Percentiles rank a stretch among this genome's conserved stretches.
Evolutionary conservation across 1,140 invertebrate genomes (phyloP).

Genomic region (Macrocentrus cingulum): DNA sequence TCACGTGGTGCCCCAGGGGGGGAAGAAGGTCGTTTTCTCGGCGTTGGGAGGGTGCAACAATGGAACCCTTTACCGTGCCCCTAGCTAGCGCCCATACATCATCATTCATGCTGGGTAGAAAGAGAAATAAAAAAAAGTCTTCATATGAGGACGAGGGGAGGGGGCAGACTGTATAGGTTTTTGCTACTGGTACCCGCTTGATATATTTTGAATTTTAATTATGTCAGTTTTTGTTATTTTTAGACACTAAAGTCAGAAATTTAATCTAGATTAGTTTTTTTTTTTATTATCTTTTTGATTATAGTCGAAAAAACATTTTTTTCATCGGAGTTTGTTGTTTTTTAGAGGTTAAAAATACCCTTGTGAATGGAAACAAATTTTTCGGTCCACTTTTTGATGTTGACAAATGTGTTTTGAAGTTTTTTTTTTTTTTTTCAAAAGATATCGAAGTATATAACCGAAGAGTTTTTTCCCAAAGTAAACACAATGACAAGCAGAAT

Average conservation of each 20-base stretch:
- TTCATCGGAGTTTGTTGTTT: too few species aligned
- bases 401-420: too few species aligned
- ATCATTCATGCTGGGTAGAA: conserved; percentile 50
- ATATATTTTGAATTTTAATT: conserved; percentile 12
- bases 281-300: too few species aligned
- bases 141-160: conserved; percentile 10
- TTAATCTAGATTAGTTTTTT: neutral
- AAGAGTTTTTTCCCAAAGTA: conserved; percentile 2
- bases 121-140: conserved; percentile 2
- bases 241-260: neutral
- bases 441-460: neutral
- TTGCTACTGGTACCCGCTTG: conserved; percentile 6
- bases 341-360: too few species aligned
- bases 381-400: too few species aligned
- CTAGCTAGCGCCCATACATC: conserved; percentile 56
- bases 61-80: conserved; percentile 58
- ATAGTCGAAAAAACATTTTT: too few species aligned
- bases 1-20: conserved; percentile 38
- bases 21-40: conserved; percentile 7
- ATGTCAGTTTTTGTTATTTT: neutral
- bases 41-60: conserved; percentile 39
- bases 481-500: conserved; percentile 40
- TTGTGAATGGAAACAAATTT: too few species aligned
- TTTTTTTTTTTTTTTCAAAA: too few species aligned
- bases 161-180: neutral